These are phyloP conservation scores for Staurois parvus DNA, from an alignment of 2,797 vertebrate species.

Conservation along the genomic window DNA sequence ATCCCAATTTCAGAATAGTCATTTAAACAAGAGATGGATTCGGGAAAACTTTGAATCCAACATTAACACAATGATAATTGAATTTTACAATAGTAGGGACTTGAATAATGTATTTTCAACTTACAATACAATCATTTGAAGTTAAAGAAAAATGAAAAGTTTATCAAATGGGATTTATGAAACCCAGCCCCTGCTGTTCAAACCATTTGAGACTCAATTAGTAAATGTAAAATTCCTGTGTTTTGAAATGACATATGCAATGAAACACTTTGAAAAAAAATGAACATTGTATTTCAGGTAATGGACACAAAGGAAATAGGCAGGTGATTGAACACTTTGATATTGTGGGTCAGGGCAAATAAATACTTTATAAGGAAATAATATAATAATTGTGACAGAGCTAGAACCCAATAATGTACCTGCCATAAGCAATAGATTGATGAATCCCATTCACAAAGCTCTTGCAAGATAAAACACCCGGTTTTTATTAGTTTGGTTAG, in stretches of 20 bases:
- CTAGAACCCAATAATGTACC: too few relatives aligned
- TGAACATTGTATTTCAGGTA: background rate
- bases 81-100: constrained; percentile 25
- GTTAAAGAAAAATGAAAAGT: constrained; percentile 33
- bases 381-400: too few relatives aligned
- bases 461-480: too few relatives aligned
- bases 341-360: background rate
- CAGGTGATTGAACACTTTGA: background rate
- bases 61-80: constrained; percentile 45
- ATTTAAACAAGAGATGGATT: too few relatives aligned
- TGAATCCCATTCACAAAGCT: too few relatives aligned
- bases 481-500: too few relatives aligned
- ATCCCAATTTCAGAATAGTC: background rate
- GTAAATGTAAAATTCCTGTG: constrained; percentile 9
- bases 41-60: background rate
- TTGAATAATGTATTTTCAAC: constrained; percentile 31
- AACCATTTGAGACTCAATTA: constrained; percentile 45
- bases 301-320: background rate
- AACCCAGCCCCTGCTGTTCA: constrained; percentile 1
- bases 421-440: too few relatives aligned
- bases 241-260: background rate
- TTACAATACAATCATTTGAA: constrained; percentile 35
- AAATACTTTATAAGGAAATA: too few relatives aligned
- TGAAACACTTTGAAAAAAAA: constrained; percentile 17
- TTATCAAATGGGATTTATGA: constrained; percentile 28